Evolutionary conservation across 2,797 vertebrate genomes (phyloP), one percentile per base, ranked within the genome.

Genomic region (Synanceia verrucosa): DNA sequence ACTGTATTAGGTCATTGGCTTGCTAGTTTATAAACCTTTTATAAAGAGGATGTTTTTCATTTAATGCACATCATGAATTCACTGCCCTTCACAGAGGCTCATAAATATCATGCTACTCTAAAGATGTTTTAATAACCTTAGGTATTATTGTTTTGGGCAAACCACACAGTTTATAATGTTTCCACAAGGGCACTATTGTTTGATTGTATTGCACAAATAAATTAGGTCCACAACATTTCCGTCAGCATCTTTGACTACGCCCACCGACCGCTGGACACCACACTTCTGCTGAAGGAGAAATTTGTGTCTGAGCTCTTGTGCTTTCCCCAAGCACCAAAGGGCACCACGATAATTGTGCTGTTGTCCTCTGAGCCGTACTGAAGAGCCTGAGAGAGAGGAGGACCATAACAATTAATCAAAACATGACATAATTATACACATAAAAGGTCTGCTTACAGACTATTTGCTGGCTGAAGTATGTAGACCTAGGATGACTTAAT

Each of bases 311-410:
- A 91, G 4, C 84, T 96, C 88, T 96, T 95, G 81, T 98, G 95
- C 73, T 96, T 99, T 36, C 97, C 98, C 98, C 98, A 99, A 0
- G 97, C 98, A 23, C 97, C 97, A 23, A 99, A 99, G 0, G 98
- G 98, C 69, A 99, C 96, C 28, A 99, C 95, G 0, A 99, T 93
- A 16, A 95, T 88, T 0, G 98, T 99, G 90, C 96, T 95, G 91
- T 99, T 99, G 89, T 99, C 98, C 84, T 99, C 98, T 0, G 96
- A 88, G 26, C 98, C 98, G 0, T 97, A 99, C n/a, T 98, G 97
- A 9, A 96, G 91, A 6, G 95, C 96, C 98, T 99, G 79, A 10
- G 52, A 67, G 61, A 51, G 26, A 47, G 33, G 44, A 71, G 12
- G 44, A 59, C 2, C 21, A 39, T 8, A 43, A 16, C 3, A 2